These are phyloP conservation scores for Ranitomeya variabilis DNA, from an alignment of 2,113 vertebrate genomes.

Conservation along the genomic window DNA sequence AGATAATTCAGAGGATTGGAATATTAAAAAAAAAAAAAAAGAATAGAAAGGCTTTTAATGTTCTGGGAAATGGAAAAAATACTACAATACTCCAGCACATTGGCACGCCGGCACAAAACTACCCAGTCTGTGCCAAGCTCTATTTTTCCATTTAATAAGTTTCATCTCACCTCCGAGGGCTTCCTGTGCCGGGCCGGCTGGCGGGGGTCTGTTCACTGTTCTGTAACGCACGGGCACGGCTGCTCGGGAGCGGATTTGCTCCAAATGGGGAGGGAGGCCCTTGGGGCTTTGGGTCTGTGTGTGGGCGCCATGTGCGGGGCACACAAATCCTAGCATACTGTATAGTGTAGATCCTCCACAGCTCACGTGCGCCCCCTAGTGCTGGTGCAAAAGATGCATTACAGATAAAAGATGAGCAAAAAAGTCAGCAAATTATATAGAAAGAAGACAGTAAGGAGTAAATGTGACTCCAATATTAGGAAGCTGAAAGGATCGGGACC, in stretches of 20 bases:
- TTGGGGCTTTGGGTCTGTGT: not conserved
- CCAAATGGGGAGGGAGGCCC: not conserved
- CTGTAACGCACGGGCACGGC: too few relatives aligned
- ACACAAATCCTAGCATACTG: too few relatives aligned
- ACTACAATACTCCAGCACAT: slow-evolving; percentile 55
- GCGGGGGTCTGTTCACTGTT: slow-evolving; percentile 26
- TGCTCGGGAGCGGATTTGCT: not conserved
- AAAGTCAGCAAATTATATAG: too few relatives aligned
- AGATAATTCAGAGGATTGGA: slow-evolving; percentile 7
- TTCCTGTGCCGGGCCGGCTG: slow-evolving; percentile 45
- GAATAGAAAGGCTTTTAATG: slow-evolving; percentile 34
- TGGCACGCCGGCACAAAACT: slow-evolving; percentile 50
- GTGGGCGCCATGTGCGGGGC: not conserved
- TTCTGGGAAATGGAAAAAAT: slow-evolving; percentile 57
- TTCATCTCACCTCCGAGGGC: slow-evolving; percentile 49
- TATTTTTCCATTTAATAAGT: slow-evolving; percentile 58
- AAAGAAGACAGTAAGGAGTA: too few relatives aligned
- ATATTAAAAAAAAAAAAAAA: not conserved
- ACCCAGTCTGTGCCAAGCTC: slow-evolving; percentile 42
- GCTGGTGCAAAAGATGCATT: too few relatives aligned
- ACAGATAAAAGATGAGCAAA: too few relatives aligned
- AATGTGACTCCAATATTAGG: too few relatives aligned
- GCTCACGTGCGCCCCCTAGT: not conserved
- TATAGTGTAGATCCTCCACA: not conserved
- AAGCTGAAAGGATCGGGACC: too few relatives aligned